Base-by-base conservation (phyloP, 2,888 invertebrate genomes). In the Drosophila fulvimacula region DNA sequence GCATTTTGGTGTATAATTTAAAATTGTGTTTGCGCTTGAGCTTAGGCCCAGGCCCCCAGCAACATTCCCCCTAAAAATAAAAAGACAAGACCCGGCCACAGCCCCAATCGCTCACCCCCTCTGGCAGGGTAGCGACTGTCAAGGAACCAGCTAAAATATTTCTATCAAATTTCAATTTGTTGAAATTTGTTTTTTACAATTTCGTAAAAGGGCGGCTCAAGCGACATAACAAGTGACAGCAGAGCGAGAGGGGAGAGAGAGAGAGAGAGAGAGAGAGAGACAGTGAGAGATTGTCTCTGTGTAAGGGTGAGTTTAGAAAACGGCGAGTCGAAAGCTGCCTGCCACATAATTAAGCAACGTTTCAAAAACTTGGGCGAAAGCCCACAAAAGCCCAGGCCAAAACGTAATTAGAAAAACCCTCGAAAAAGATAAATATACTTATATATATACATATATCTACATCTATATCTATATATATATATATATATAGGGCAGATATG, bases 151-250 rank as follows among this genome's bases (percentile, higher is more conserved):
- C 77, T 66, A 77, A 73, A 70, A 81, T 80, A 84, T 86, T 83
- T 86, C 84, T 83, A 83, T 86, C 82, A 83, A 83, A 87, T 87
- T 83, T 86, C 87, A 83, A 86, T 83, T 86, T 83, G 87, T 72
- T 86, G 68, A 83, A 81, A 69, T 76, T 84, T 82, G 72, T 78
- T 78, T 78, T 75, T 78, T 75, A 78, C 75, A 75, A 75, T 71
- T 77, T 74, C 36, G 34, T 48, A 30, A 73, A 64, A 61, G 61
- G 38, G 51, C 56, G 24, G 44, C 32, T 52, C 46, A 53, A 42
- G 19, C 51, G 34, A 55, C 19, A 46, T 15, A 41, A 55, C 42
- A 42, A 62, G 46, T 41, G 49, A 39, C 34, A 58, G 21, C 48
- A 13, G 34, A 21, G 21, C 1, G 2, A 6, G 24, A n/a, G n/a